Base-by-base conservation (phyloP, 2,888 invertebrate genomes). In the Strigamia maritima region DNA sequence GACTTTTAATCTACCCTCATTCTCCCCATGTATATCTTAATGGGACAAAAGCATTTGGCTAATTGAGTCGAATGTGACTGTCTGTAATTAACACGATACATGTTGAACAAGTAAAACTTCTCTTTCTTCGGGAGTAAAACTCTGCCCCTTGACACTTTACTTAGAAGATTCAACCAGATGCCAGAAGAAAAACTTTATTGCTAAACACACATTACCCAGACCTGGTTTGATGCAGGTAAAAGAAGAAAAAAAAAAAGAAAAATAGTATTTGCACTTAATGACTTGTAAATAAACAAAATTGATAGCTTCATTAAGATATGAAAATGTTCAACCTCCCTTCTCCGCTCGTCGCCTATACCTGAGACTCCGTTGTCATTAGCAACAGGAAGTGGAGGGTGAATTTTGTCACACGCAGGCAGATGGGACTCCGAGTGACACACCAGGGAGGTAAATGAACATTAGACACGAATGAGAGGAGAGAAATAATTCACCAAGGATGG, bases 301-400 rank as follows among this genome's bases (percentile, higher is more conserved):
- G 70, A 70, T 70, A 70, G 70, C 70, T 70, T 70, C 70, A 70
- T 70, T 70, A 70, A 70, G 70, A 70, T 70, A 70, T 70, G 70
- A 28, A 70, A 70, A 70, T 70, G 70, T 70, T 70, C 70, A 70
- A 26, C 70, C 24, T 26, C 70, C 70, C 12, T 12, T 4, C 10
- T 26, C 24, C 7, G 28, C 70, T 28, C 26, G 70, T 28, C 70
- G 70, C n/a, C n/a, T n/a, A n/a, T 70, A 70, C 70, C 70, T 70
- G 70, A 70, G 70, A 70, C 70, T 24, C 60, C 24, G 70, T 26
- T 70, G 70, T 70, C 70, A 70, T 70, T 70, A 70, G 70, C 70
- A 70, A 70, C 70, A 70, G 70, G 70, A 70, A 70, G 70, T 70
- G 28, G 70, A 26, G 6, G 70, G 28, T 24, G 70, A 14, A 28